Conservation (phyloP, 2,113 vertebrate genomes). For the Pseudorasbora parva region DNA sequence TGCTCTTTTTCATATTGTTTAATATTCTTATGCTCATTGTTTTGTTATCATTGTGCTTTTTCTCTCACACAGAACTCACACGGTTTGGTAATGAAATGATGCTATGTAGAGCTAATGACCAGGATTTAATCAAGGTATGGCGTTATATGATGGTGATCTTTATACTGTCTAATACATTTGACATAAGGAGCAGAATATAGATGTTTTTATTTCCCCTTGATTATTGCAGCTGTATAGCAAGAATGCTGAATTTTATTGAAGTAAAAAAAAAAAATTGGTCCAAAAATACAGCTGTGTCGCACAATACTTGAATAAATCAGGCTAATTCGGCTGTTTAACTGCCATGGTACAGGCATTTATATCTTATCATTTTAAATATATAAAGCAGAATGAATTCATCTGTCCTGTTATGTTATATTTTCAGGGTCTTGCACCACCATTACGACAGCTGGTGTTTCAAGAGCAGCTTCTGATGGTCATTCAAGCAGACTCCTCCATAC, state of each 20-base stretch:
- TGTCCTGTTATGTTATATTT: neutral
- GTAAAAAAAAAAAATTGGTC: no score
- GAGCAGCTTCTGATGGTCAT: constrained; percentile 71
- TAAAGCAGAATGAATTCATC: neutral
- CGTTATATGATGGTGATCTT: neutral
- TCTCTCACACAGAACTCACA: constrained; percentile 74
- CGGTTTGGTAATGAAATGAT: constrained; percentile 80
- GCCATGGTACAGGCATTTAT: neutral
- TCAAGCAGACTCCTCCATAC: constrained; percentile 17
- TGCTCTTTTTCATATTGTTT: neutral
- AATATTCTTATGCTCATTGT: neutral
- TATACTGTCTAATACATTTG: neutral
- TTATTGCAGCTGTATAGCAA: neutral
- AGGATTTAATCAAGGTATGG: constrained; percentile 81
- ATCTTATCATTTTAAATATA: neutral
- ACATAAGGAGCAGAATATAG: neutral
- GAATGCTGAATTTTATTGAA: neutral
- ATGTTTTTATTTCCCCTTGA: neutral
- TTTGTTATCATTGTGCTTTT: neutral
- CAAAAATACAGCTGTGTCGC: neutral
- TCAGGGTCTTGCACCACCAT: constrained; percentile 74
- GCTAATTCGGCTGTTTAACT: no score
- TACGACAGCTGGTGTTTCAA: constrained; percentile 79
- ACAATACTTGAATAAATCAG: neutral
- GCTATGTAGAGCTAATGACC: constrained; percentile 76